Evolutionary conservation across 2,888 invertebrate genomes (phyloP), one percentile per base, ranked within the genome.

Genomic region (Mellilla xanthometata): DNA sequence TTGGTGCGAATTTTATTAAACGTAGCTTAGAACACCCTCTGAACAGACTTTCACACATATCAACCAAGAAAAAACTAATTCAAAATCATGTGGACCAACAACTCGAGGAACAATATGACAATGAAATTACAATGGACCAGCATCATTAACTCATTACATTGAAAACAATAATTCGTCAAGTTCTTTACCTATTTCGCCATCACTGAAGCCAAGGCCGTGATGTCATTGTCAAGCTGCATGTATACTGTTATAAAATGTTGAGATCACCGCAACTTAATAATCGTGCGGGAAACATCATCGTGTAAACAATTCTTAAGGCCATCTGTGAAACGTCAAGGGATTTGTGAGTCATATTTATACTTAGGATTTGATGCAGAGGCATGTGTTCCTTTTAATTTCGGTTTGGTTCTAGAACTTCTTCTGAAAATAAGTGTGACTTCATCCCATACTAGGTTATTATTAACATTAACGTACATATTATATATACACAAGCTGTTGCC

Each of bases 261-360:
- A 85, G 72, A 77, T 86, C 86, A 86, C 71, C 79, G 66, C 56
- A 75, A 69, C 64, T 67, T 73, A 65, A 71, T 75, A 69, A 59
- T 65, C 51, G 48, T 65, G 50, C 54, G 57, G 62, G 60, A 60
- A 72, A 38, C 22, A 36, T 43, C 45, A 54, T 50, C 39, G 53
- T 50, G 58, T 61, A 60, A 62, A 63, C 52, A 60, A 19, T 38
- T 29, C 35, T 42, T 55, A 52, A 56, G 54, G 53, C 52, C 51
- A 50, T 46, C 35, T 53, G 38, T 38, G 52, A 13, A 24, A 12
- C 24, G 13, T 31, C 36, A 36, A 35, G 39, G 31, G 40, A 42
- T 45, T 8, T 33, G 26, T 54, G 43, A 44, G 52, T 54, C 56
- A 56, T 34, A 35, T 53, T 54, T 54, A 54, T 56, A 56, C 50